A percentile compares a stretch with the other conserved stretches of the same genome.
Conservation (phyloP, 35 echinoderm and acorn worm species). For the Ophioderma brevispina region DNA sequence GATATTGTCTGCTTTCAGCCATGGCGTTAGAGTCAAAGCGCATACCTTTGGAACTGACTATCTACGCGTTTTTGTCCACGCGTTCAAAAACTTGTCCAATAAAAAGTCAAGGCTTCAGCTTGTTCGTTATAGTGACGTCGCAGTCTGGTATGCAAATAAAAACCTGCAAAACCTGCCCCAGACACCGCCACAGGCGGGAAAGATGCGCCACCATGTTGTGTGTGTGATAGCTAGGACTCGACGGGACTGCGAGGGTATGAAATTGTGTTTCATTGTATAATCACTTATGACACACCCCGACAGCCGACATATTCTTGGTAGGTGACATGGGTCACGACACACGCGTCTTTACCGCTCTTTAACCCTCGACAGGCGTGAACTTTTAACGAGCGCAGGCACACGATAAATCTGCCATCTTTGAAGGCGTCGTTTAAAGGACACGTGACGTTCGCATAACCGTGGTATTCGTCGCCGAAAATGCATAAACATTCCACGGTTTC, state of each 20-base stretch:
- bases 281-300: neutral
- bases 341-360: neutral
- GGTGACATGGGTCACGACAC: neutral
- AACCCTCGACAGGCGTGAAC: neutral
- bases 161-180: too few relatives aligned
- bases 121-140: too few relatives aligned
- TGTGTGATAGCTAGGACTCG: too few relatives aligned
- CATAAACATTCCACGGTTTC: neutral
- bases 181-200: too few relatives aligned
- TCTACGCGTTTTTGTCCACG: too few relatives aligned
- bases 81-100: neutral
- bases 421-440: neutral
- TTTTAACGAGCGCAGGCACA: neutral
- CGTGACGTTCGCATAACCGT: neutral
- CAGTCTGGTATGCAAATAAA: too few relatives aligned
- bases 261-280: neutral
- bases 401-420: neutral
- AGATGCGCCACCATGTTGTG: too few relatives aligned
- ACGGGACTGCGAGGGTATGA: neutral
- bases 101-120: too few relatives aligned
- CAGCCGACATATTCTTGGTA: neutral
- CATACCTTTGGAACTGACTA: too few relatives aligned
- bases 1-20: neutral
- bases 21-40: too few relatives aligned
- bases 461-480: neutral